Conservation (phyloP, 2,113 vertebrate species). For the Butastur rufipennis region DNA sequence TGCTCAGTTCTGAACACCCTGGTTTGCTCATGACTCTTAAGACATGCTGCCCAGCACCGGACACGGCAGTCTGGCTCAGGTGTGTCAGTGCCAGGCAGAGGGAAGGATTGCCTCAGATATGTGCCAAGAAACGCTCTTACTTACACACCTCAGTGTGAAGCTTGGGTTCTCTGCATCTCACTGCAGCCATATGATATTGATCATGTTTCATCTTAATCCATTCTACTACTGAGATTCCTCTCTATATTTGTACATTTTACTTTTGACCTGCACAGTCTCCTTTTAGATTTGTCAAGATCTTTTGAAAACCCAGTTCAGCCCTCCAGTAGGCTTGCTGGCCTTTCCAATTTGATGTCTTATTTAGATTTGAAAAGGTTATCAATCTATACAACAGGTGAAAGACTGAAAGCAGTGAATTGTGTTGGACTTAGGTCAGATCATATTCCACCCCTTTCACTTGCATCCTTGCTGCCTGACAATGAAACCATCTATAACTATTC, state of each 20-base stretch:
- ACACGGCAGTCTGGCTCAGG: rapidly evolving
- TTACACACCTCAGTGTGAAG: not conserved
- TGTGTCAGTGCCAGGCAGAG: not conserved
- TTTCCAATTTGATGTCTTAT: not conserved
- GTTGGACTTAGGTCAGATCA: not conserved
- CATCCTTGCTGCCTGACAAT: not conserved
- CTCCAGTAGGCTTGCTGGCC: not conserved
- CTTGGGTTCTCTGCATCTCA: not conserved
- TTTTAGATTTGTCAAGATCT: not conserved
- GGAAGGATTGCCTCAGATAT: not conserved
- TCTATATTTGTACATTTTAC: not conserved
- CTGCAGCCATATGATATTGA: not conserved
- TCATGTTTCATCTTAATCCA: not conserved
- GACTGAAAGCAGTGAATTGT: not conserved
- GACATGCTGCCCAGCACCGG: not conserved
- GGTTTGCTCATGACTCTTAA: not conserved
- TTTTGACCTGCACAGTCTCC: not conserved
- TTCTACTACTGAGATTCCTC: not conserved
- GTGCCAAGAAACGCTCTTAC: not conserved
- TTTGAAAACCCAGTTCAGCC: not conserved
- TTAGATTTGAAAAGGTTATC: not conserved
- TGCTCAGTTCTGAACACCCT: not conserved
- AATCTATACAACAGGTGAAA: not conserved
- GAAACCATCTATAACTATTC: not conserved
- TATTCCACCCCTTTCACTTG: rapidly evolving